Conservation (phyloP, 2,113 vertebrate species). For the Petrocephalus zakoni region DNA sequence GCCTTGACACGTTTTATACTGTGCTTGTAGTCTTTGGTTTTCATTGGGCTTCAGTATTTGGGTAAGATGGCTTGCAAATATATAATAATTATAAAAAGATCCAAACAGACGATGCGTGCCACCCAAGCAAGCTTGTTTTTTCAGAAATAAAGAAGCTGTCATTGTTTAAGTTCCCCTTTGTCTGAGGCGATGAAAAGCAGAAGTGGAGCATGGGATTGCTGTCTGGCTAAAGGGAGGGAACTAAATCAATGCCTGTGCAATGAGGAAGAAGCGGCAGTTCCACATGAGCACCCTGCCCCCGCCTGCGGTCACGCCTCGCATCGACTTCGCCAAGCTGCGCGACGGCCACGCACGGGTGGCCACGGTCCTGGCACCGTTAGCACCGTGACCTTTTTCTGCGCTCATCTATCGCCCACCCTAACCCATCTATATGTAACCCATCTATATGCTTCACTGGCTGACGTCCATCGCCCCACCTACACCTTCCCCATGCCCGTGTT, state of each 20-base stretch:
- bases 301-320: neutral
- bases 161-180: neutral
- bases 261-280: constrained; percentile 2
- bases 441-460: neutral
- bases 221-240: neutral
- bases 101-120: neutral
- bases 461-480: constrained; percentile 9
- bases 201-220: constrained; percentile 31
- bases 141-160: neutral
- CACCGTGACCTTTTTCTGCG: constrained; percentile 29
- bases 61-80: neutral
- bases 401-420: neutral
- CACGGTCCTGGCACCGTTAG: neutral
- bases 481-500: neutral
- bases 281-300: neutral
- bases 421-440: neutral
- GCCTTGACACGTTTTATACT: neutral
- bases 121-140: neutral
- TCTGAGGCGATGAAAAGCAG: constrained; percentile 31
- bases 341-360: constrained; percentile 11
- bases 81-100: neutral
- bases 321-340: neutral
- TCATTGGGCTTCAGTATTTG: neutral
- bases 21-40: neutral
- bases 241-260: neutral